Percentiles rank a stretch among this genome's conserved stretches.
phyloP scores from a whole-genome alignment of 2,888 invertebrate genomes.

The Ochropleura leucogaster region DNA sequence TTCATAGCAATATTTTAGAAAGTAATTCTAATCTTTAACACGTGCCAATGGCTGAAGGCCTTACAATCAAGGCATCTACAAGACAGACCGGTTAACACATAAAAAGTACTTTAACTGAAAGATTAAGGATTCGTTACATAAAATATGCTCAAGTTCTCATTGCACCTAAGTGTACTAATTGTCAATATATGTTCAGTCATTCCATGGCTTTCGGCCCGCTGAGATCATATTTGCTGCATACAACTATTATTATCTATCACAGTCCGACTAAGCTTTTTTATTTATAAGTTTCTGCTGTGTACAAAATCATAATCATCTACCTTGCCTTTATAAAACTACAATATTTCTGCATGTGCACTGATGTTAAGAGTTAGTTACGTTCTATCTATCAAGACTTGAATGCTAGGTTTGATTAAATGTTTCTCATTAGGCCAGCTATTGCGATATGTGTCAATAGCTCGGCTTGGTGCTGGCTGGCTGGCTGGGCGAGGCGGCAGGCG shows the following conservation, averaged over 20 bases:
- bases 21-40: background rate
- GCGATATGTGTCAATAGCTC: constrained; percentile 59
- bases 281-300: background rate
- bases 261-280: background rate
- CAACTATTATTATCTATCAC: background rate
- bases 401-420: constrained; percentile 3
- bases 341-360: background rate
- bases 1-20: background rate
- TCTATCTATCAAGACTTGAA: constrained; percentile 4
- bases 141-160: background rate
- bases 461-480: constrained; percentile 12
- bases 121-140: background rate
- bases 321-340: background rate
- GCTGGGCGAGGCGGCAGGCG: constrained; percentile 25
- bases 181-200: constrained; percentile 2
- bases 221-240: background rate
- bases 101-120: background rate
- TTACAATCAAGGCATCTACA: too few relatives aligned
- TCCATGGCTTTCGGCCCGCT: background rate
- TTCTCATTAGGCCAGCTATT: constrained; percentile 6
- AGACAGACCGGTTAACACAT: too few relatives aligned
- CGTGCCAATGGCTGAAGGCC: background rate
- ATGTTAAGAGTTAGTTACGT: background rate
- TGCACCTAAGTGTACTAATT: constrained; percentile 3
- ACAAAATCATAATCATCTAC: too few relatives aligned